Evolutionary conservation across 1,140 invertebrate species (phyloP).

Genomic region (Drosophila nikananu): DNA sequence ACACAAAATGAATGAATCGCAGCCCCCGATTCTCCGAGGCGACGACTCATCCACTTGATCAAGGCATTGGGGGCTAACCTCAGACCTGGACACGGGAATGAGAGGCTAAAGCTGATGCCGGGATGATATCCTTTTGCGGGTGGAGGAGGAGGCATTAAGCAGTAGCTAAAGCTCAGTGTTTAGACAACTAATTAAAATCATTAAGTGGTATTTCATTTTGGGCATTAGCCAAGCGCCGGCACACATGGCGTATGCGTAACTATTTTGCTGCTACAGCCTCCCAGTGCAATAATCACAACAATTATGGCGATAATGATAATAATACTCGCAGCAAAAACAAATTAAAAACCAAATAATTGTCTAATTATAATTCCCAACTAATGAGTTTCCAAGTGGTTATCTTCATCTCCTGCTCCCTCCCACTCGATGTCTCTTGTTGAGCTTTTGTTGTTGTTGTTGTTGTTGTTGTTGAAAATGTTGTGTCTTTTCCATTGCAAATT

Average conservation of each 20-base stretch:
- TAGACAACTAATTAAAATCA: conserved; percentile 48
- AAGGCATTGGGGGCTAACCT: conserved; percentile 29
- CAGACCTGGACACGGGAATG: conserved; percentile 10
- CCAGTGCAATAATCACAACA: conserved; percentile 33
- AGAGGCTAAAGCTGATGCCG: too few relatives aligned
- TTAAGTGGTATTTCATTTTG: conserved; percentile 44
- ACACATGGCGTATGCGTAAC: conserved; percentile 27
- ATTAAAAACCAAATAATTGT: conserved; percentile 77
- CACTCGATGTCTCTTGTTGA: too few relatives aligned
- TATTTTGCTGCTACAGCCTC: background rate
- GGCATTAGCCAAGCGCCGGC: conserved; percentile 25
- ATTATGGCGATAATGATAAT: conserved; percentile 48
- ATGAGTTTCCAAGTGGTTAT: conserved; percentile 81
- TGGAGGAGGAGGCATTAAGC: too few relatives aligned
- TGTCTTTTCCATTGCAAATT: conserved; percentile 57
- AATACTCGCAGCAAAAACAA: conserved; percentile 37
- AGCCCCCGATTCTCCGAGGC: too few relatives aligned
- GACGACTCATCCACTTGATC: too few relatives aligned
- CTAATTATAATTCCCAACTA: conserved; percentile 77
- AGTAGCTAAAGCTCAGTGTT: conserved; percentile 6
- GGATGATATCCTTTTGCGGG: too few relatives aligned
- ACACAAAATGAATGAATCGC: conserved; percentile 39
- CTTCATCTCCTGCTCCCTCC: conserved; percentile 39
- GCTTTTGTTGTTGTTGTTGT: too few relatives aligned
- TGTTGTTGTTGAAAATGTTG: conserved; percentile 43